Base-by-base conservation (phyloP, 2,888 invertebrate species). In the Trachelus iudaicus region DNA sequence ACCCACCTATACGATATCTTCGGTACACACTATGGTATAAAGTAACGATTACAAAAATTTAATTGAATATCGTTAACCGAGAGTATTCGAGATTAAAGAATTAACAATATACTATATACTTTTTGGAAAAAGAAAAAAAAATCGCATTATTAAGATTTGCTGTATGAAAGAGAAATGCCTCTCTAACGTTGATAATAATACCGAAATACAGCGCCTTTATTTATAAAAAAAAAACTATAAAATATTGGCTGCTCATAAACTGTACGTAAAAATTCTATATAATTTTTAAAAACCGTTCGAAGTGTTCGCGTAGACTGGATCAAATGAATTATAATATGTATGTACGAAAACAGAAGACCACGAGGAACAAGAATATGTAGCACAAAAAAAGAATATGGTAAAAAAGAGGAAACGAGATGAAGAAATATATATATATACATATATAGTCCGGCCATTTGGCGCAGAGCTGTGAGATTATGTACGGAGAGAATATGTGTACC, bases 1-100 rank as follows among this genome's bases (percentile, higher is more conserved):
- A 90, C 86, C 87, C 89, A 83, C 75, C 76, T 81, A 76, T 23
- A 77, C 69, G 69, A 73, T 34, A 71, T 71, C 23, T 30, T 30
- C 34, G 56, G 56, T 56, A 56, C 56, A 56, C 23, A 23, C 23
- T 23, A 23, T 56, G 23, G 1, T 9, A 56, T 23, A 9, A 56
- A 23, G 23, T 56, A 56, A 56, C 56, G 56, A 56, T 23, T 56
- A 56, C 23, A 56, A 56, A 56, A 56, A 56, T 56, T 9, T 23
- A 23, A 56, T 56, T 71, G 31, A 71, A 71, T 15, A 71, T 15
- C 12, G 33, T 12, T 71, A 71, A 15, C 31, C 31, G 31, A 71
- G 31, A 11, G 13, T 31, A 71, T 33, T 31, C 33, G 0, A 71
- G 71, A 71, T 31, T 31, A 15, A 31, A 31, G 4, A 71, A 71